These are phyloP conservation scores for Lutra lutra DNA, from an alignment of 2,797 vertebrate genomes.

Conservation along the genomic window DNA sequence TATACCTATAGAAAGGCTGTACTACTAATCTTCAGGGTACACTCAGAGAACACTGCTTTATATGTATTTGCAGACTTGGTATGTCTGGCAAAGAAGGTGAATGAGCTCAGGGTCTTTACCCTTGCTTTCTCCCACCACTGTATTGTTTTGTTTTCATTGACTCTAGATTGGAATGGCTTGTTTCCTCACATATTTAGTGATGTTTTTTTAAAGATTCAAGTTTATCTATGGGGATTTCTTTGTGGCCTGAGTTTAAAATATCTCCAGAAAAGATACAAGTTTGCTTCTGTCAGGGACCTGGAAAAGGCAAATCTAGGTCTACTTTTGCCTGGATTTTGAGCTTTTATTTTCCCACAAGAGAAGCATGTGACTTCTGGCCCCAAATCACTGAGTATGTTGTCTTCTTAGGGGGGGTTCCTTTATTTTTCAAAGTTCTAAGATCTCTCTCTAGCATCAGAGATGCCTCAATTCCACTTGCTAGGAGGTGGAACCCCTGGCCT, in stretches of 20 bases:
- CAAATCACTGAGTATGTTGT: not conserved
- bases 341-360: not conserved
- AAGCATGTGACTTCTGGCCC: not conserved
- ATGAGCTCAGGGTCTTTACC: not conserved
- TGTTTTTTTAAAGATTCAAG: not conserved
- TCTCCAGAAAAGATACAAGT: not conserved
- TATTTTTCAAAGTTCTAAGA: not conserved
- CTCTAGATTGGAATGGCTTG: not conserved
- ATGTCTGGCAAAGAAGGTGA: not conserved
- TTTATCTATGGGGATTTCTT: not conserved
- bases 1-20: not conserved
- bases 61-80: not conserved
- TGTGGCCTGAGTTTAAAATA: not conserved
- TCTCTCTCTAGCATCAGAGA: not conserved
- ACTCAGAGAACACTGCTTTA: not conserved
- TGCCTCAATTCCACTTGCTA: no score
- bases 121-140: not conserved
- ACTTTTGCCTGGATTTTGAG: not conserved
- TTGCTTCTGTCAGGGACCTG: not conserved
- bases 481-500: not conserved
- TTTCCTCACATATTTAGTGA: not conserved
- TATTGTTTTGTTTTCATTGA: not conserved
- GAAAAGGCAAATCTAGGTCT: not conserved
- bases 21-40: not conserved
- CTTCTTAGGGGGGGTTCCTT: not conserved